Conservation (phyloP, 2,113 vertebrate genomes). For the Sturnus vulgaris region DNA sequence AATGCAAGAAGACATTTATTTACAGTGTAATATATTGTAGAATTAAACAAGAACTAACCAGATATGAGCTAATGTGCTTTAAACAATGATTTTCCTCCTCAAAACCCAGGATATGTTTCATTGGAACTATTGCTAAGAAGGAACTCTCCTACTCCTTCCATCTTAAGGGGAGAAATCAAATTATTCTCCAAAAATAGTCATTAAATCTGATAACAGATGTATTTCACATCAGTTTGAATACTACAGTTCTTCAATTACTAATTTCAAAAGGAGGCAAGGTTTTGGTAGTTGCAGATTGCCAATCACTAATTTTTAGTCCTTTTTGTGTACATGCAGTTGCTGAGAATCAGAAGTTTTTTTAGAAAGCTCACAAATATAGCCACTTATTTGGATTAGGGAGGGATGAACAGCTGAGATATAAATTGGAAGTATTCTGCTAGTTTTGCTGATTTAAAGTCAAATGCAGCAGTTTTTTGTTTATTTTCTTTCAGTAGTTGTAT, state of each 20-base stretch:
- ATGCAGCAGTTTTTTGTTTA: neutral
- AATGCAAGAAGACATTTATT: neutral
- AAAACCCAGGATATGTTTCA: neutral
- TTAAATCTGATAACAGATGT: neutral
- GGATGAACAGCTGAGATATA: slow-evolving; percentile 48
- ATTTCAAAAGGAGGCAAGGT: neutral
- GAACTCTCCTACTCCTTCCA: neutral
- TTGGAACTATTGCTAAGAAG: neutral
- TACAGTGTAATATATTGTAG: neutral
- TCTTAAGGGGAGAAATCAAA: neutral
- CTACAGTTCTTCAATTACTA: neutral
- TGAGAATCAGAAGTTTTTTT: slow-evolving; percentile 29
- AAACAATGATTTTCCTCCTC: neutral
- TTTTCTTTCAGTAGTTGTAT: neutral
- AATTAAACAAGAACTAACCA: neutral
- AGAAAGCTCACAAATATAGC: slow-evolving; percentile 49
- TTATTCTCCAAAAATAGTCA: neutral
- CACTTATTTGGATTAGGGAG: neutral
- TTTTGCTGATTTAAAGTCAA: slow-evolving; percentile 16
- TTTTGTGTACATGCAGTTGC: slow-evolving; percentile 47
- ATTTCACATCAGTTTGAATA: neutral
- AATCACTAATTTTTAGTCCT: neutral
- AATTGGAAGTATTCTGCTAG: neutral
- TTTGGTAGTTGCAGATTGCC: neutral
- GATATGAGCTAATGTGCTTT: neutral